Percentiles rank a stretch among this genome's conserved stretches.
These are phyloP conservation scores for Pseudomyrmex concolor DNA, from an alignment of 1,140 invertebrate genomes.

Conservation along the genomic window DNA sequence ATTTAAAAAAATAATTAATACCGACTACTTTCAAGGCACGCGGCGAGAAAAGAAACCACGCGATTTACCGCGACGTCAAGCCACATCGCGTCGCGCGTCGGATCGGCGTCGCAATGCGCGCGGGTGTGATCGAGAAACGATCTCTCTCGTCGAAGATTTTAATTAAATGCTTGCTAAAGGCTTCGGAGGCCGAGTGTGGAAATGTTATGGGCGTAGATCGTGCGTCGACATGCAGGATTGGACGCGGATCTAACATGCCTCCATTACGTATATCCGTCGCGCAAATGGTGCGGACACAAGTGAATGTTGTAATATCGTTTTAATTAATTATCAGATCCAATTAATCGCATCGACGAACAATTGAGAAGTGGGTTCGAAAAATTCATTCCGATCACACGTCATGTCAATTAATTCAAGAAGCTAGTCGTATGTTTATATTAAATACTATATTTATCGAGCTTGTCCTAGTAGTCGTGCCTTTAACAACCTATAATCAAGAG, in stretches of 20 bases:
- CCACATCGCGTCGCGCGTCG: neutral
- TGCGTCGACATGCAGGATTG: constrained; percentile 53
- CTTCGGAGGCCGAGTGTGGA: constrained; percentile 45
- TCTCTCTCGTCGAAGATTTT: constrained; percentile 10
- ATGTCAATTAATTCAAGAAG: neutral
- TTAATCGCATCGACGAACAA: neutral
- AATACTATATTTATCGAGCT: no score
- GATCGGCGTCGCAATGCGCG: neutral
- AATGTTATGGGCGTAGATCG: constrained; percentile 51
- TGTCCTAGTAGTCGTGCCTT: no score
- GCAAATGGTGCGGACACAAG: constrained; percentile 32
- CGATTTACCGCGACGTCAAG: no score
- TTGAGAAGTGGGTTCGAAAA: neutral
- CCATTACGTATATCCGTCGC: constrained; percentile 12
- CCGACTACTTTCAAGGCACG: neutral
- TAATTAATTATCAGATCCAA: constrained; percentile 25
- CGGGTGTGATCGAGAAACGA: neutral
- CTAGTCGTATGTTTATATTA: no score
- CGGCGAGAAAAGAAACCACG: no score
- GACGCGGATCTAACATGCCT: constrained; percentile 57
- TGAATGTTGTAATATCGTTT: neutral
- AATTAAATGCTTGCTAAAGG: constrained; percentile 43
- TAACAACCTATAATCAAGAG: no score
- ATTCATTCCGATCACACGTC: neutral
- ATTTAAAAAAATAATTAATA: neutral